Base-by-base conservation (phyloP, 2,888 invertebrate species). In the Mesorhabditis belari region DNA sequence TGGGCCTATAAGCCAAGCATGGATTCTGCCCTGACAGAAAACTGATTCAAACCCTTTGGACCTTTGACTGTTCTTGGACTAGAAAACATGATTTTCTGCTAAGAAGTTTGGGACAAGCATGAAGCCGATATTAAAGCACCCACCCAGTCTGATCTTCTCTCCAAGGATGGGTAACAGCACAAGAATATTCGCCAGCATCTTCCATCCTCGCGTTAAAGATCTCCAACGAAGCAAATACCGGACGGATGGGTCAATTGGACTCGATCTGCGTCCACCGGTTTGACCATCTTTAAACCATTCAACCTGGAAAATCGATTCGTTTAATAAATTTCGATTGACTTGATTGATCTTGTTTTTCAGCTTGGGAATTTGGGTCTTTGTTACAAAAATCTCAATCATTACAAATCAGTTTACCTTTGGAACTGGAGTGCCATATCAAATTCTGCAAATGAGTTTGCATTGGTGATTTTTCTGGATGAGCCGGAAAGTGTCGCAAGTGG, bases 401-500 rank as follows among this genome's bases (percentile, higher is more conserved):
- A n/a, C n/a, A n/a, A n/a, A n/a, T n/a, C n/a, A n/a, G n/a, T n/a
- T n/a, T 82, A 95, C 94, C 29, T 90, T 90, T 21, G 98, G 95
- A 77, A 89, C 87, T 63, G 98, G 98, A 81, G 90, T 91, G 67
- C 95, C 95, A 78, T 90, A 90, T 65, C 98, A 87, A 81, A 95
- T n/a, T n/a, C n/a, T 94, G 84, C 95, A 95, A 54, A 96, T 88
- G 70, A 99, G 87, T 85, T 99, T 99, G 86, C 96, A 96, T 63
- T 92, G 92, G 61, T 83, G 81, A 70, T 93, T 88, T 79, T 87
- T 87, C 85, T 98, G 98, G 88, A 99, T 96, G 77, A 96, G 91
- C 82, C 98, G 90, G n/a, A n/a, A n/a, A n/a, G 81, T 96, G 95
- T 83, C 98, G 88, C 75, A 99, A 88, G 80, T 92, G 89, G 91